These are phyloP conservation scores for Ormyrus rosae DNA, from an alignment of 2,888 invertebrate genomes.

Conservation along the genomic window DNA sequence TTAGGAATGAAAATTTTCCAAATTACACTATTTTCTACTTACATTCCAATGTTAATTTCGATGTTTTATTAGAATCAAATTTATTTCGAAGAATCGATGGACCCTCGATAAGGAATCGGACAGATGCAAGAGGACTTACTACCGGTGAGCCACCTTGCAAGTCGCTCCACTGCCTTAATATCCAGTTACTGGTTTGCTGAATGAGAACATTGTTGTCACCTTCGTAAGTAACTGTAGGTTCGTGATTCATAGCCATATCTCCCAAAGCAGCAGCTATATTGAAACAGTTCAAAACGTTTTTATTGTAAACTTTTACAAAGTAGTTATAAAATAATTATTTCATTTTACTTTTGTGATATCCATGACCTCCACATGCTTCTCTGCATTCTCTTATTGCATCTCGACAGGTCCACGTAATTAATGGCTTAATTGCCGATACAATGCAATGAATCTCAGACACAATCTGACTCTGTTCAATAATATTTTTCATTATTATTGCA, in stretches of 20 bases:
- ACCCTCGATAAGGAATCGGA: conserved; percentile 81
- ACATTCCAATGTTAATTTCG: conserved; percentile 69
- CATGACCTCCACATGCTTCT: conserved; percentile 93
- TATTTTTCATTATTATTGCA: too few relatives aligned
- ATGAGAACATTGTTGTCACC: conserved; percentile 95
- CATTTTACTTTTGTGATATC: conserved; percentile 82
- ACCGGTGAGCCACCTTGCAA: conserved; percentile 75
- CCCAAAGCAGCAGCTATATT: conserved; percentile 86
- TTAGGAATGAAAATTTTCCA: background rate
- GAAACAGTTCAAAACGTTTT: conserved; percentile 8
- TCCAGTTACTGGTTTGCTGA: conserved; percentile 93
- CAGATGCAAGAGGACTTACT: conserved; percentile 84
- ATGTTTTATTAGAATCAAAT: conserved; percentile 66
- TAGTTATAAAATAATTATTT: background rate
- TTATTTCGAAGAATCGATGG: conserved; percentile 75
- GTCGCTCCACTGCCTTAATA: conserved; percentile 82
- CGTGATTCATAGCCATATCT: conserved; percentile 89
- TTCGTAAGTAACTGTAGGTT: conserved; percentile 94
- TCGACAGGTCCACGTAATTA: conserved; percentile 86
- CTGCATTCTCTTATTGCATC: conserved; percentile 88
- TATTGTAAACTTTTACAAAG: background rate
- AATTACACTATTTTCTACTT: conserved; percentile 61
- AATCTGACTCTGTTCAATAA: conserved; percentile 78
- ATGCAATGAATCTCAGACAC: conserved; percentile 85
- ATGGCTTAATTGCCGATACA: conserved; percentile 82